These are phyloP conservation scores for Cynoglossus semilaevis DNA, from an alignment of 2,113 vertebrate genomes.

Conservation along the genomic window DNA sequence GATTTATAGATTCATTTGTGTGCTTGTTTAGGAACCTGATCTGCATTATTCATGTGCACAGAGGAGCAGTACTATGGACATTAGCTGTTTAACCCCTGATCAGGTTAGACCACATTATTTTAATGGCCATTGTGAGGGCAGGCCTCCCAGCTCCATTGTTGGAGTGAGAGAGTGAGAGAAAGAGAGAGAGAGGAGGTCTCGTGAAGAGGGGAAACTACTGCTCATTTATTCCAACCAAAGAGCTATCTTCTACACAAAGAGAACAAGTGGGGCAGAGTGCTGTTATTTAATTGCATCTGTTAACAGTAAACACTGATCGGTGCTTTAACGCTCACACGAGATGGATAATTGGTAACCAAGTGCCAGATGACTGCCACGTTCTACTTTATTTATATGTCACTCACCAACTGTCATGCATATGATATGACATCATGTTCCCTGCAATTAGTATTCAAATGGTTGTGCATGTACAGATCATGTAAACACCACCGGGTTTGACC, in stretches of 20 bases:
- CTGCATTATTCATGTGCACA: conserved; percentile 76
- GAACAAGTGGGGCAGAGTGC: conserved; percentile 61
- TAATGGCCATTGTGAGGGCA: conserved; percentile 64
- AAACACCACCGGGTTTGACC: conserved; percentile 26
- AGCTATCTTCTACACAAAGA: conserved; percentile 24
- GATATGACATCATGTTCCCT: conserved; percentile 36
- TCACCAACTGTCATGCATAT: conserved; percentile 51
- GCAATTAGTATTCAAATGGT: conserved; percentile 55
- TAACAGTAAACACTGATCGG: conserved; percentile 60
- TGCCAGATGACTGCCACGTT: conserved; percentile 37
- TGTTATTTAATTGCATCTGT: conserved; percentile 70
- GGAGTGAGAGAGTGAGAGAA: conserved; percentile 18
- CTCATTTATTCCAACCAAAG: conserved; percentile 60
- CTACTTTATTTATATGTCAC: conserved; percentile 49
- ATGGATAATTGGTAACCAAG: conserved; percentile 67
- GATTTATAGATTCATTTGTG: conserved; percentile 77
- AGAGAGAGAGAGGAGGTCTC: conserved; percentile 20
- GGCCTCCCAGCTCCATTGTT: conserved; percentile 38
- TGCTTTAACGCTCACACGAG: conserved; percentile 59
- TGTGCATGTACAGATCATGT: conserved; percentile 38
- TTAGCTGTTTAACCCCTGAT: conserved; percentile 75
- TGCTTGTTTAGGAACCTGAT: conserved; percentile 73
- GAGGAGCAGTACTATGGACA: conserved; percentile 63
- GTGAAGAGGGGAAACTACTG: conserved; percentile 25
- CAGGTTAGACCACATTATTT: conserved; percentile 76